A percentile compares a stretch with the other conserved stretches of the same genome.
These are phyloP conservation scores for Lasius fuliginosus DNA, from an alignment of 2,888 invertebrate genomes.

Conservation along the genomic window DNA sequence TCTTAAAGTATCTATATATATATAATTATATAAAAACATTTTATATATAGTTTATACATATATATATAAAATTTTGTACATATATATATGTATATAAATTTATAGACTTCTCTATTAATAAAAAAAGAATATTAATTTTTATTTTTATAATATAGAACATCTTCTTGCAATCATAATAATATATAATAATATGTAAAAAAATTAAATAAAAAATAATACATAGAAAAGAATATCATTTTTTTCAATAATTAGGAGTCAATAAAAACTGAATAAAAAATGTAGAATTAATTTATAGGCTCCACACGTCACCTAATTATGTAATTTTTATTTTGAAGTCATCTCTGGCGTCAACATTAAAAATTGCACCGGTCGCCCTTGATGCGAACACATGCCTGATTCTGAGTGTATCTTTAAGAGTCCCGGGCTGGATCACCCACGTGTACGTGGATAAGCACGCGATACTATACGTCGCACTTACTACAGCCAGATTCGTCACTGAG, in stretches of 20 bases:
- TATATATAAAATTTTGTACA: not conserved
- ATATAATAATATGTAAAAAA: not conserved
- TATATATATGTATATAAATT: not conserved
- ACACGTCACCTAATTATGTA: constrained; percentile 13
- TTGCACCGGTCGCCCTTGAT: constrained; percentile 10
- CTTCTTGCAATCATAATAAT: not conserved
- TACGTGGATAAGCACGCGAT: constrained; percentile 9
- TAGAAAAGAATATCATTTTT: not conserved
- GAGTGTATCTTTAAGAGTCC: constrained; percentile 21
- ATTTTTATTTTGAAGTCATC: constrained; percentile 12
- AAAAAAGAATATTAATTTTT: not conserved
- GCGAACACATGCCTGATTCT: not conserved
- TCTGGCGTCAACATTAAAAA: constrained; percentile 32
- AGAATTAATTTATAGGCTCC: not conserved
- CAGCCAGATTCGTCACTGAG: not conserved
- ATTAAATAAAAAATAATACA: not conserved
- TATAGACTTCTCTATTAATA: not conserved
- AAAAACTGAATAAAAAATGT: not conserved
- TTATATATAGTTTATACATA: not conserved
- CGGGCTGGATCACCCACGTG: constrained; percentile 30
- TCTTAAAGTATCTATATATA: not conserved
- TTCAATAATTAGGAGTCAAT: not conserved
- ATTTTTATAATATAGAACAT: not conserved
- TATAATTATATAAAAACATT: not conserved
- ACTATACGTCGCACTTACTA: constrained; percentile 8